phyloP scores from a whole-genome alignment of 2,113 vertebrate genomes.

The Vimba vimba region DNA sequence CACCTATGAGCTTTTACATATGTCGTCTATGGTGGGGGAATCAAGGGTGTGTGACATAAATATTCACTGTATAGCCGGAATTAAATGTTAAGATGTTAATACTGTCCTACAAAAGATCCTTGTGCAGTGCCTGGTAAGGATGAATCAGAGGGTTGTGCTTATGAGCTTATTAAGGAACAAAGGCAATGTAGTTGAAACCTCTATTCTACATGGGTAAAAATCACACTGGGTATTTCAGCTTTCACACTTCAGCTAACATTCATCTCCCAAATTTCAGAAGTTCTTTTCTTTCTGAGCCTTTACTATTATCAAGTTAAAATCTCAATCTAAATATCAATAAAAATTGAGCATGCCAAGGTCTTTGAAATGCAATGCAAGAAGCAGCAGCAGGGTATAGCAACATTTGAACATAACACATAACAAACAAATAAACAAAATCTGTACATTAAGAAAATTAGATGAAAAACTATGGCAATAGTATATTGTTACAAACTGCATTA shows the following conservation, averaged over 20 bases:
- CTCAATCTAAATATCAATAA: not conserved
- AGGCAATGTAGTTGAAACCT: not conserved
- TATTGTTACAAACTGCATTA: not conserved
- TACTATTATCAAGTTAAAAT: not conserved
- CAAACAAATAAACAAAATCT: not conserved
- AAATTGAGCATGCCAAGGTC: not conserved
- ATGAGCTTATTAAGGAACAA: not conserved
- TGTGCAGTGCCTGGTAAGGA: not conserved
- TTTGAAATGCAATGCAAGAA: not conserved
- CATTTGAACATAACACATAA: too few species aligned
- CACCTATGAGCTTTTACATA: conserved; percentile 44
- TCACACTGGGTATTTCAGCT: not conserved
- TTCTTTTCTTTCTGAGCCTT: not conserved
- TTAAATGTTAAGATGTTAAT: conserved; percentile 64
- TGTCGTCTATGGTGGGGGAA: conserved; percentile 48
- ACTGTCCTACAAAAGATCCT: conserved; percentile 11
- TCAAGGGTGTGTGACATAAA: conserved; percentile 69
- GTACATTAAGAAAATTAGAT: not conserved
- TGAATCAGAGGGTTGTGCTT: not conserved
- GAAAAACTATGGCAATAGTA: not conserved
- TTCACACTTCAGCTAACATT: not conserved
- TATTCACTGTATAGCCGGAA: conserved; percentile 67
- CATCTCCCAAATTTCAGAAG: not conserved
- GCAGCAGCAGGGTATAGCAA: conserved; percentile 1
- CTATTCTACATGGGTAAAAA: not conserved